Evolutionary conservation across 2,888 invertebrate species (phyloP), one percentile per base, ranked within the genome.

Genomic region (Emmelina monodactyla): DNA sequence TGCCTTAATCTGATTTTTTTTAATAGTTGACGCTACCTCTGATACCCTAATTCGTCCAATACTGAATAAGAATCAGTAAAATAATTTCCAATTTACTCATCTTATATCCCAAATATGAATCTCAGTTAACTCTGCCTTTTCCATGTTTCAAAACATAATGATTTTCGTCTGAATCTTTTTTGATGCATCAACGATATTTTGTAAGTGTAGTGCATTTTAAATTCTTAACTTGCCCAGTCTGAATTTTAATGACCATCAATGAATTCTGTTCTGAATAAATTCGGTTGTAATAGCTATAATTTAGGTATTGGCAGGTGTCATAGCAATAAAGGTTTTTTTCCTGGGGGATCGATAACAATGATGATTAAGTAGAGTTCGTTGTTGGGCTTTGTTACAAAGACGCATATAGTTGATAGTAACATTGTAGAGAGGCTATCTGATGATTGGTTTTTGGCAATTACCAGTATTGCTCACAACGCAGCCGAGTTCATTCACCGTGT

Each of bases 381-480:
- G 48, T 41, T 44, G 42, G 66, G 66, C 65, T 66, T 71, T 70
- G 73, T 70, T 64, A 68, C 69, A 62, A 72, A 72, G 73, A 68
- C 66, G 71, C 76, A 75, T 75, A n/a, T n/a, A n/a, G n/a, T 72
- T 78, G 76, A 78, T 62, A 59, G 58, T 58, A 62, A 51, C 59
- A 66, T 66, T 66, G 72, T 65, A 63, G 58, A 59, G 58, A 56
- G 55, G 75, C 78, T 79, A 79, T 79, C 79, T 79, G 79, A 79
- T 79, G 79, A 79, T 79, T 79, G 79, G 76, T 79, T 79, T 79
- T 79, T 79, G 79, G 78, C 78, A 79, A 79, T 79, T 79, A 79
- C 62, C 79, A 69, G 73, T 76, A 78, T 76, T 78, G 75, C 70
- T 65, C 73, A 70, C 71, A 62, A 68, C 62, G 65, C 65, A 71